Conservation (phyloP, 2,888 invertebrate genomes). For the Clusia tigrina region DNA sequence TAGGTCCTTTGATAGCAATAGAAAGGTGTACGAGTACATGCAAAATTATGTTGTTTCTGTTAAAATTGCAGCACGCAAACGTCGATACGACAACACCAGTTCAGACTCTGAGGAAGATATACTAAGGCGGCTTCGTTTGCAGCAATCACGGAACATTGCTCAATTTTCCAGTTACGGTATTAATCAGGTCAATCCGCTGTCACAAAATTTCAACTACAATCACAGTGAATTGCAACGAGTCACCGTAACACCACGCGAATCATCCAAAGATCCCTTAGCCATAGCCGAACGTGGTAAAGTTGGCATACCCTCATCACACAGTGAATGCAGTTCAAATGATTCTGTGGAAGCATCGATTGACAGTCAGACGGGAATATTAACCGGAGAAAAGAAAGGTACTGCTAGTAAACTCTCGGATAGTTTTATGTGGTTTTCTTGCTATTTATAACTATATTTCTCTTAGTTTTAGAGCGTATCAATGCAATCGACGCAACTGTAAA, state of each 20-base stretch:
- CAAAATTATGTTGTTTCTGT: conserved; percentile 10
- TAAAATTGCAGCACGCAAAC: conserved; percentile 55
- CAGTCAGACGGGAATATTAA: conserved; percentile 61
- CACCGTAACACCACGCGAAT: conserved; percentile 56
- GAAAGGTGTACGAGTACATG: conserved; percentile 1
- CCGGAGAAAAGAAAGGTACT: conserved; percentile 61
- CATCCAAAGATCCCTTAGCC: conserved; percentile 61
- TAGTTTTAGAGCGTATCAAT: conserved; percentile 41
- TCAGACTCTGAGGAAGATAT: conserved; percentile 80
- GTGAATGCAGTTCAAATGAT: conserved; percentile 64
- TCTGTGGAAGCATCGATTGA: conserved; percentile 63
- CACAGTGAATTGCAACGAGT: conserved; percentile 61
- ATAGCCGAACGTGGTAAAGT: conserved; percentile 64
- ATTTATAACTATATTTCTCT: too few species aligned
- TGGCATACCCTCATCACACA: conserved; percentile 63
- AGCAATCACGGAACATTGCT: conserved; percentile 64
- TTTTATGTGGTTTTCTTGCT: too few species aligned
- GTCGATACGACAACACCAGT: conserved; percentile 66
- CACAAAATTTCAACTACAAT: conserved; percentile 58
- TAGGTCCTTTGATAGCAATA: conserved; percentile 45
- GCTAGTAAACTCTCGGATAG: neutral
- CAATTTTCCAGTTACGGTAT: conserved; percentile 59
- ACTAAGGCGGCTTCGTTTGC: conserved; percentile 68
- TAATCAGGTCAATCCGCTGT: conserved; percentile 56
- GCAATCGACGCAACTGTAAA: conserved; percentile 22